These are phyloP conservation scores for Trinorchestia longiramus DNA, from an alignment of 1,140 invertebrate species.

Conservation along the genomic window DNA sequence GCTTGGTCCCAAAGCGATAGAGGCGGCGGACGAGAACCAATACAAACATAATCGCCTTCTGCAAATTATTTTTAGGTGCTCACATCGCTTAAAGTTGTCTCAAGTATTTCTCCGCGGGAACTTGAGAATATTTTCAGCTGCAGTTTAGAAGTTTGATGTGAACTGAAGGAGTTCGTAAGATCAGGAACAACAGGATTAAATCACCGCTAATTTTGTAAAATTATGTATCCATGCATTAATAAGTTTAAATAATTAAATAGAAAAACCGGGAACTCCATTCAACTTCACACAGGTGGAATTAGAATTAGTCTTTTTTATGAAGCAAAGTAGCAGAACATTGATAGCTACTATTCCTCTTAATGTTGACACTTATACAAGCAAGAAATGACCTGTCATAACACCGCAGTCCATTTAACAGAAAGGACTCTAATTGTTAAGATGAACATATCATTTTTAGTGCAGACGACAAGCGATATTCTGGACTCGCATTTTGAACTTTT, in stretches of 20 bases:
- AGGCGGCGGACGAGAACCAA: not conserved
- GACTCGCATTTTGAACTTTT: not conserved
- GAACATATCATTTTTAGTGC: not conserved
- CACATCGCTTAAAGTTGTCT: not conserved
- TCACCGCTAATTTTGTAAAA: no score
- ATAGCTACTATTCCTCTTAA: not conserved
- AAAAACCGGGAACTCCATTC: no score
- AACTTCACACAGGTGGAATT: no score
- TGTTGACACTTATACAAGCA: not conserved
- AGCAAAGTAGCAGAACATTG: no score
- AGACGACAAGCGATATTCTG: not conserved
- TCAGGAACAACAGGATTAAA: no score
- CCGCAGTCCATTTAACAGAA: not conserved
- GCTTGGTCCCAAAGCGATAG: constrained; percentile 20
- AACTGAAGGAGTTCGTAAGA: no score
- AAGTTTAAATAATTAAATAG: no score
- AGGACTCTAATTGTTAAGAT: not conserved
- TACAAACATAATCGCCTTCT: not conserved
- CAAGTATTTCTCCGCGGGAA: not conserved
- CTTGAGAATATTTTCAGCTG: not conserved
- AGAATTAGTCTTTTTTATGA: no score
- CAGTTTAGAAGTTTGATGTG: not conserved
- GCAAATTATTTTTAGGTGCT: not conserved
- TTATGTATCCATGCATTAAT: no score
- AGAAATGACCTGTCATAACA: not conserved